Base-by-base conservation (phyloP, 2,113 vertebrate species). In the Dicrurus megarhynchus region DNA sequence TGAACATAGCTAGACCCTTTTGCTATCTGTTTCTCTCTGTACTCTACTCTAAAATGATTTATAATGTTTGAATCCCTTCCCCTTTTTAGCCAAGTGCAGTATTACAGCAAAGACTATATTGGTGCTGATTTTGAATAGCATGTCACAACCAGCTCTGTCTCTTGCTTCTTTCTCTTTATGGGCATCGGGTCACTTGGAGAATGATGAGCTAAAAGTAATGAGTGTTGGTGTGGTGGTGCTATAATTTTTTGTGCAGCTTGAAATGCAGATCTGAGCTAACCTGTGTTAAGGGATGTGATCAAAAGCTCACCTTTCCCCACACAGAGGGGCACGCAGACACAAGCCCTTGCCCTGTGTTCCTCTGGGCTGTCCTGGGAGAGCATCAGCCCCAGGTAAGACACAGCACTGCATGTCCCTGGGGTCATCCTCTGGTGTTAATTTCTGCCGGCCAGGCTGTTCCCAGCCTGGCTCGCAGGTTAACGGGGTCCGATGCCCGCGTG, bases 11-110 rank as follows among this genome's bases (percentile, higher is more conserved):
- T 71, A 70, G 73, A 93, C 60, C 39, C 80, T 84, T 93, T 95
- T 93, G 64, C 93, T 95, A 86, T 95, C 94, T 92, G 1, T 91
- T 93, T 95, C 7, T 1, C 76, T 93, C 64, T 86, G 68, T 93
- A 59, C 89, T 93, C 47, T 35, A 59, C 67, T 95, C 89, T 93
- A 35, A 89, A 77, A 95, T 95, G 92, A 95, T 90, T 92, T 87
- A 95, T 95, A 88, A 90, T 53, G 50, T 93, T 95, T 92, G 79
- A 97, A 84, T 95, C 64, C 71, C 9, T 61, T 92, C 42, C 30
- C 9, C 42, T 93, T 87, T 88, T 95, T 78, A 93, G 71, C 73
- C 49, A n/a, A 93, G 88, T 93, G 92, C 55, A 37, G 50, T 77
- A 63, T 90, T 89, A 84, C 39, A 86, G 71, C 30, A 49, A 61